Evolutionary conservation across 2,113 vertebrate genomes (phyloP).

Genomic region (Chaenocephalus aceratus): DNA sequence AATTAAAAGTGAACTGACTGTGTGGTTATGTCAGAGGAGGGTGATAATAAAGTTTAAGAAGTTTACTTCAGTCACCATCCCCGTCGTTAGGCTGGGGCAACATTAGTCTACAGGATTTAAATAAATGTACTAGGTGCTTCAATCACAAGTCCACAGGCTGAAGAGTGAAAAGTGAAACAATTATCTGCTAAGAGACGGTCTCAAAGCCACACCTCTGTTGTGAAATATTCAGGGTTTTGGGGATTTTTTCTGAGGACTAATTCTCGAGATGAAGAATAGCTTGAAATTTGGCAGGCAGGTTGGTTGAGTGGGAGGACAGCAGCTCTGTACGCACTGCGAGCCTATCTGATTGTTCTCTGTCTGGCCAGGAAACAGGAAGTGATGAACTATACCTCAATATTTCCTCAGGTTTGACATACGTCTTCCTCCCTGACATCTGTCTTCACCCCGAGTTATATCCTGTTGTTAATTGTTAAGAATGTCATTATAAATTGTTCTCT

Average conservation of each 20-base stretch:
- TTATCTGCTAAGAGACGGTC: constrained; percentile 5
- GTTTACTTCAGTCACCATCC: not conserved
- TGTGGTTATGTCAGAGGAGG: not conserved
- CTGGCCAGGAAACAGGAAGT: constrained; percentile 68
- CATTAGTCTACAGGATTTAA: not conserved
- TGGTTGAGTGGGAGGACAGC: constrained; percentile 66
- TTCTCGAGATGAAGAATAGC: constrained; percentile 39
- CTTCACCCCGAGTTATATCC: constrained; percentile 35
- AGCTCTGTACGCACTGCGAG: constrained; percentile 42
- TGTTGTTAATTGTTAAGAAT: constrained; percentile 36
- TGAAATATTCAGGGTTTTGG: constrained; percentile 57
- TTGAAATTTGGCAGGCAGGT: constrained; percentile 62
- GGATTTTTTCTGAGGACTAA: constrained; percentile 37
- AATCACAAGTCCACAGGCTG: not conserved
- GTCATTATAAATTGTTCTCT: not conserved
- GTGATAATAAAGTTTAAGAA: not conserved
- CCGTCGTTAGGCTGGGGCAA: not conserved
- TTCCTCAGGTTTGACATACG: constrained; percentile 44
- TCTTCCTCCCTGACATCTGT: constrained; percentile 51
- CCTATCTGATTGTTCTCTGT: constrained; percentile 62
- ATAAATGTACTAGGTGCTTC: not conserved
- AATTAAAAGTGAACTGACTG: constrained; percentile 28
- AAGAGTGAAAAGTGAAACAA: constrained; percentile 29
- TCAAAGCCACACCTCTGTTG: constrained; percentile 53
- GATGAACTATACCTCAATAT: constrained; percentile 45